Evolutionary conservation across 1,140 invertebrate species (phyloP), one percentile per base, ranked within the genome.

Genomic region (Drosophila repletoides): DNA sequence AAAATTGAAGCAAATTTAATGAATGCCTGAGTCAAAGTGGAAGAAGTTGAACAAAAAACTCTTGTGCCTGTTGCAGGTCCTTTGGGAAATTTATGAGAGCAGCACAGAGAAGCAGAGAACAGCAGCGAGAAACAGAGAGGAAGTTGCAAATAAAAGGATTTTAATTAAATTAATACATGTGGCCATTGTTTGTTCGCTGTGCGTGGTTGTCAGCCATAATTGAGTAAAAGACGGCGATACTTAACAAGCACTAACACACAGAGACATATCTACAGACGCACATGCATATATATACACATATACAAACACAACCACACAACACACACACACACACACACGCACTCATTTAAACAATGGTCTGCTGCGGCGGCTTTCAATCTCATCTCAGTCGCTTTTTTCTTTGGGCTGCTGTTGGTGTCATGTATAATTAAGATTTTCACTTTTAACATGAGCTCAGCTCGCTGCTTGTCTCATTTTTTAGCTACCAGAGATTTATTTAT

Each of bases 391-490:
- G 48, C 41, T 56, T 34, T 51, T 48, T 22, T 34, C 12, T 60
- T 66, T 29, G 15, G 52, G 52, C 61, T 70, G 49, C 73, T 83
- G 72, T 75, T 76, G 72, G 72, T 80, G 80, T 80, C 80, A 86
- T 86, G 75, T 86, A 84, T 84, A 84, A 84, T 84, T 84, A 84
- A 84, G 80, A 84, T 80, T 84, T 84, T 86, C 80, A 79, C 83
- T 86, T 77, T 51, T 67, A 84, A 75, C 59, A 67, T 36, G 66
- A 55, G 60, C 66, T 64, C 34, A 51, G 60, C 65, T 45, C 36
- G 56, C 49, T 51, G 58, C 14, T 58, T 55, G 51, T 63, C 48
- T 67, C 70, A 71, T 60, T 72, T 76, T 69, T 56, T 58, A 15
- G 28, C 24, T 21, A 3, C 51, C 24, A 9, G 29, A 76, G 76